Conservation (phyloP, 64 coral and sea anemone genomes). For the Pachyseris speciosa region DNA sequence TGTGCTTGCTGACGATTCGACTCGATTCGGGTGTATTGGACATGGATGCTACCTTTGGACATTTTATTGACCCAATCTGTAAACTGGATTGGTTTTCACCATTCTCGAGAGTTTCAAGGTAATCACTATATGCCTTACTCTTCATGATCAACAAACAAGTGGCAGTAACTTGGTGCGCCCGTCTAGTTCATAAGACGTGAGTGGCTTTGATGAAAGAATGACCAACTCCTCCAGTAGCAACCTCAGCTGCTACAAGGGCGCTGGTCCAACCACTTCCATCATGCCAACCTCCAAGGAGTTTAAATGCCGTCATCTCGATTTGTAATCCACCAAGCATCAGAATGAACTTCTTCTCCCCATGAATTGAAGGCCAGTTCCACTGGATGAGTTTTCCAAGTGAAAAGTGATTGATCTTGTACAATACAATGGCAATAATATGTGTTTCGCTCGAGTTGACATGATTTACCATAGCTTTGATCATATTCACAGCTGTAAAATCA, state of each 20-base stretch:
- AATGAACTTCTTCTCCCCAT: constrained; percentile 19
- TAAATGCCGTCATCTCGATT: constrained; percentile 31
- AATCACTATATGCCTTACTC: neutral
- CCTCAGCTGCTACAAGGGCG: neutral
- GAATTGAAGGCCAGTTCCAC: constrained; percentile 20
- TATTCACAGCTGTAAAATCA: constrained; percentile 55
- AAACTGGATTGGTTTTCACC: neutral
- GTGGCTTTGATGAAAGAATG: constrained; percentile 13
- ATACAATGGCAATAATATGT: constrained; percentile 44
- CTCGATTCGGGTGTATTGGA: neutral
- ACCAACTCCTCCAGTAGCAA: neutral
- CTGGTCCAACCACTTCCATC: constrained; percentile 8
- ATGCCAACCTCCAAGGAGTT: constrained; percentile 3
- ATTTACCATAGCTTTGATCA: constrained; percentile 29
- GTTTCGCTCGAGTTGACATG: constrained; percentile 29
- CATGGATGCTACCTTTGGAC: neutral
- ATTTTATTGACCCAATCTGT: neutral
- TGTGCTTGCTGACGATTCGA: no score
- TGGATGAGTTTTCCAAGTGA: constrained; percentile 55
- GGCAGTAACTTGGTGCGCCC: constrained; percentile 21
- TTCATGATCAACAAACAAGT: neutral
- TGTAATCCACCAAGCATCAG: constrained; percentile 54
- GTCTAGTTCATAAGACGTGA: constrained; percentile 11
- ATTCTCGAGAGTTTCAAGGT: neutral
- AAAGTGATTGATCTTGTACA: constrained; percentile 38